Evolutionary conservation across 2,888 invertebrate genomes (phyloP), one percentile per base, ranked within the genome.

Genomic region (Acrocyrtus sp.): DNA sequence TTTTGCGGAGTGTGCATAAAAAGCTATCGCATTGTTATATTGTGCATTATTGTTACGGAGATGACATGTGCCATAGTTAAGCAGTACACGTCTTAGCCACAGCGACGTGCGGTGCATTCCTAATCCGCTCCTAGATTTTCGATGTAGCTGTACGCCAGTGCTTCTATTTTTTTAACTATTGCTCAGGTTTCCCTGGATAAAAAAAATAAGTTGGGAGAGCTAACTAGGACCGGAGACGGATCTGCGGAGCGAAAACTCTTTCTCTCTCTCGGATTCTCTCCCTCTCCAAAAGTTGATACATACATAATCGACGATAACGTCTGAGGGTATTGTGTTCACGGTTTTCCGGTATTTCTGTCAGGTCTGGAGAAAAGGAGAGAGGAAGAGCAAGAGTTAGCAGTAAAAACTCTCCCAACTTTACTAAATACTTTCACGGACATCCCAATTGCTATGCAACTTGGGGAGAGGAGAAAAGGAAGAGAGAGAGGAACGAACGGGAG

Each of bases 51-150:
- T 45, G 48, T n/a, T 17, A 45, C 12, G 12, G 34, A 34, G 54
- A 65, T 65, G 65, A 65, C 65, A 65, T 65, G 65, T 65, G 51
- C 47, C n/a, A 29, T 65, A 65, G 65, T 66, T 66, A 66, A 54
- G 47, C 66, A 66, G 57, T 22, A 29, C 66, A 66, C 66, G 66
- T 66, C 56, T 56, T 50, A 47, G 48, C 39, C 27, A 47, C 24
- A 17, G 22, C 34, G 54, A 29, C 73, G 73, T 73, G 73, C 39
- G 41, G 43, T 67, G 73, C 73, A 73, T 73, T 50, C 41, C 51
- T 67, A 62, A 73, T 72, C 53, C 45, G 34, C 27, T 24, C 45
- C 60, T 50, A 21, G 22, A 22, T 22, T 21, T n/a, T n/a, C 45
- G 45, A 60, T 66, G 60, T 57, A 61, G 45, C 17, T 4, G 21